These are phyloP conservation scores for Siphamia tubifer DNA, from an alignment of 2,113 vertebrate species.

Conservation along the genomic window DNA sequence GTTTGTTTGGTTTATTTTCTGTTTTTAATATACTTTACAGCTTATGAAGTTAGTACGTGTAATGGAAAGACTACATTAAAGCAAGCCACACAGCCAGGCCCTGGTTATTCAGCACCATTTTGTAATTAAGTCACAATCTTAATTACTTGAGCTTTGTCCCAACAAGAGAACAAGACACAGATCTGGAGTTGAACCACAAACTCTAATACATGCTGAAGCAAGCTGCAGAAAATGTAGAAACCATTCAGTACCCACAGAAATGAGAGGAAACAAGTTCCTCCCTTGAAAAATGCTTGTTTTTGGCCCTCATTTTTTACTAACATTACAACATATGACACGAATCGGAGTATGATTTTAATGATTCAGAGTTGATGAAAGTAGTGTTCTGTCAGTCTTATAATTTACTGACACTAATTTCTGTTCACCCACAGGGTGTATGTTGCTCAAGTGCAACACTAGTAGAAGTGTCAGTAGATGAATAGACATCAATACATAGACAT, in stretches of 20 bases:
- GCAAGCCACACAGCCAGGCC: neutral
- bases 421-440: conserved; percentile 1
- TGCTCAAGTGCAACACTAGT: conserved; percentile 5
- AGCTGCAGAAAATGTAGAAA: neutral
- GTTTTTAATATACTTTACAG: conserved; percentile 54
- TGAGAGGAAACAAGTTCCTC: neutral
- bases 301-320: no score
- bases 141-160: conserved; percentile 19
- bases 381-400: neutral
- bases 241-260: neutral
- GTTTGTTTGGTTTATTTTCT: no score
- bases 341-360: neutral
- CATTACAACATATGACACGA: neutral
- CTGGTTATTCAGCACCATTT: conserved; percentile 14
- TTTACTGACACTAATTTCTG: neutral
- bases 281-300: no score
- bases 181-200: neutral
- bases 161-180: neutral
- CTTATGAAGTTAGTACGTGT: conserved; percentile 22
- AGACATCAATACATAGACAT: neutral
- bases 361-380: neutral
- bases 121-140: neutral
- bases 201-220: neutral
- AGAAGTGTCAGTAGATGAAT: conserved; percentile 26
- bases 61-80: conserved; percentile 17